phyloP scores from a whole-genome alignment of 2,113 vertebrate species.

The Thymallus thymallus region DNA sequence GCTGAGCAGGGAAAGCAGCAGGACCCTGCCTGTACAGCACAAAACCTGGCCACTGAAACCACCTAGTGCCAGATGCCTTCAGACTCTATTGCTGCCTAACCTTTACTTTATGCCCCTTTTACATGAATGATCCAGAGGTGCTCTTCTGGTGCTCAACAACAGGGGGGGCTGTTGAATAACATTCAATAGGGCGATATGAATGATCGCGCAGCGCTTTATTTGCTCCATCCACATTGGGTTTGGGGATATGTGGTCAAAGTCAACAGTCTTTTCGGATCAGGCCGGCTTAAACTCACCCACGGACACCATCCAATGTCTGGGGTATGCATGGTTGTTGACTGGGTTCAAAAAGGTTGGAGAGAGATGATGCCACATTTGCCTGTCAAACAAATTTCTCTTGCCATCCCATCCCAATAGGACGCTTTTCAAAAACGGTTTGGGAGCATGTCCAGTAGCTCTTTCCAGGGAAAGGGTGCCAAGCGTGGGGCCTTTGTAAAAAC shows the following conservation, averaged over 20 bases:
- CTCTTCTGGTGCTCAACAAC: slow-evolving; percentile 18
- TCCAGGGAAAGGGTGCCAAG: not conserved
- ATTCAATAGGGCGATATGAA: slow-evolving; percentile 1
- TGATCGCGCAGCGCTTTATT: not conserved
- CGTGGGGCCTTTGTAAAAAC: not conserved
- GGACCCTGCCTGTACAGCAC: slow-evolving; percentile 3
- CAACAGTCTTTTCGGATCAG: not conserved
- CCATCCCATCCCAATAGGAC: not conserved
- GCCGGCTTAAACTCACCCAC: not conserved
- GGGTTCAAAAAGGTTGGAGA: not conserved
- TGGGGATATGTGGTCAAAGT: not conserved
- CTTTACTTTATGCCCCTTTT: slow-evolving; percentile 7
- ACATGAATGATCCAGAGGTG: not conserved
- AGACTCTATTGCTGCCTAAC: slow-evolving; percentile 15
- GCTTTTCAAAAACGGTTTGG: not conserved
- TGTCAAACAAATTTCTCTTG: not conserved
- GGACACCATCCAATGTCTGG: not conserved
- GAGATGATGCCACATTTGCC: not conserved
- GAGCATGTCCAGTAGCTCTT: not conserved
- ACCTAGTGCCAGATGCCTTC: slow-evolving; percentile 21
- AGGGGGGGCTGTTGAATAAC: slow-evolving; percentile 61
- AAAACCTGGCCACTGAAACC: slow-evolving; percentile 23
- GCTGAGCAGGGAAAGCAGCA: slow-evolving; percentile 12
- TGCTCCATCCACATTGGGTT: not conserved
- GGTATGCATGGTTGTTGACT: not conserved